Evolutionary conservation across 2,797 vertebrate species (phyloP), one percentile per base, ranked within the genome.

Genomic region (Psittacula derbiana): DNA sequence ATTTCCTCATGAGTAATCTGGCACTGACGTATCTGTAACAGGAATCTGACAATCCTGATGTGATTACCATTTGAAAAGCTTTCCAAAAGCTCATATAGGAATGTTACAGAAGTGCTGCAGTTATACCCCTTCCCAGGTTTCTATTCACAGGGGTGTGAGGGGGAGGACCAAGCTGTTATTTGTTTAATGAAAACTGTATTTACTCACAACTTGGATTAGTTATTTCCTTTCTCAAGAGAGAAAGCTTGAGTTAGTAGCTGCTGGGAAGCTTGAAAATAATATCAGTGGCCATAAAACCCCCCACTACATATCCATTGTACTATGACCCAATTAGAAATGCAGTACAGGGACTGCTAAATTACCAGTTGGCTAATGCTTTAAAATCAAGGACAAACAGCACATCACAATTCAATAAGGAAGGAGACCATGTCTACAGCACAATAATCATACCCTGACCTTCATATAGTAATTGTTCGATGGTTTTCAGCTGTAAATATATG

Each of bases 401-500:
- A 79, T 85, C 73, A 66, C 89, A 84, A 76, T 93, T 91, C 82
- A 57, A n/a, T n/a, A 62, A 91, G 64, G 80, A 94, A 92, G 43
- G 23, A 93, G 36, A 71, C 7, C 10, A 27, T 47, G 91, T 74
- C 67, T 58, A 75, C 76, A 85, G 36, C 60, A 86, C 27, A n/a
- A 72, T 79, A 93, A 85, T 92, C 79, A 75, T n/a, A 85, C 23
- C 20, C 46, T 61, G 50, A 58, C 67, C 33, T 61, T 50, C 49
- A 55, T 41, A 65, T 17, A 52, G n/a, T 60, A 82, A 92, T 73
- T 88, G 71, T 93, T 62, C 90, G 73, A 78, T 67, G 60, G 38
- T 64, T 92, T 96, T 95, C 91, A 96, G 87, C 75, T 64, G 80
- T 73, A 91, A 89, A 93, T 92, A 74, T 86, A 91, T 75, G 80